Base-by-base conservation (phyloP, 2,113 vertebrate genomes). In the Glareola pratincola region DNA sequence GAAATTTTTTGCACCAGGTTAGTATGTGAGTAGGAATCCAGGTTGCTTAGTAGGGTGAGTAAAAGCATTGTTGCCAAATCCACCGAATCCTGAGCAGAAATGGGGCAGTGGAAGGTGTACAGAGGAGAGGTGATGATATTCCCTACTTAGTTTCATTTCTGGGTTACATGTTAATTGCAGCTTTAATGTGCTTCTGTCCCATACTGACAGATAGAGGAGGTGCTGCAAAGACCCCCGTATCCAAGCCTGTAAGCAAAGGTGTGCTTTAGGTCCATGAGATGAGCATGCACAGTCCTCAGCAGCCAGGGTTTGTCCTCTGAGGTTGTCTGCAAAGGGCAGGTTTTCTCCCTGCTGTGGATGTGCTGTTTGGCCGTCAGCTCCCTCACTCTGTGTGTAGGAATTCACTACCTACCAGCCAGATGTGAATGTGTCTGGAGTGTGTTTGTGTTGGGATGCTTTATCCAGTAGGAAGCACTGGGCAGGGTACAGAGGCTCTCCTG, bases 201-300 rank as follows among this genome's bases (percentile, higher is more conserved):
- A 26, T 37, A 36, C 4, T 50, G 41, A 8, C 39, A 32, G 1
- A 0, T 12, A 51, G 23, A 37, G 14, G 22, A 83, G 18, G 10
- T 23, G 13, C 32, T 90, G 57, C 45, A 36, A 43, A 53, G 29
- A 6, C 7, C 6, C 6, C 4, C 0, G 0, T 47, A 34, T 41
- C 36, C 39, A 56, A 34, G 12, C 18, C 24, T 41, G 23, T 51
- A 59, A 51, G 47, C 7, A 11, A 22, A 69, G 11, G 4, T 29
- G 20, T 78, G 32, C 37, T 62, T 80, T 68, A 20, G 12, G 26
- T 62, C 18, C 5, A 0, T 41, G 60, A 45, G 27, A 0, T 37
- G 60, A 50, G 27, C 19, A 6, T 6, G 26, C 6, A 2, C 8
- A 30, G 37, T 43, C 50, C 48, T 73, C 11, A 47, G n/a, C 26